Evolutionary conservation across 2,888 invertebrate species (phyloP).

Genomic region (Apocheima hispidaria): DNA sequence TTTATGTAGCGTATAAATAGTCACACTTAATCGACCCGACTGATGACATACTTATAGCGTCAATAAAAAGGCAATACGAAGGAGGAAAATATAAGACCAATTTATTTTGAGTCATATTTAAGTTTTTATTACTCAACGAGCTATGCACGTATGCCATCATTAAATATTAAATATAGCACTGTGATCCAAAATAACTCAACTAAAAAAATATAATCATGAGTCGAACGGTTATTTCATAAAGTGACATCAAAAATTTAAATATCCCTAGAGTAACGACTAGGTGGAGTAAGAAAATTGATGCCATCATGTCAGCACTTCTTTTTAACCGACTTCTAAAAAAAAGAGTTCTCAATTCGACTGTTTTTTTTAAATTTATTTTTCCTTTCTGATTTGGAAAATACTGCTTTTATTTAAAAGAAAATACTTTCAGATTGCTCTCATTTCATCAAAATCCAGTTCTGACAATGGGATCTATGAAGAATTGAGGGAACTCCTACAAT

Average conservation of each 20-base stretch:
- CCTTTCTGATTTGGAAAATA: too few relatives aligned
- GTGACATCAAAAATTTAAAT: not conserved
- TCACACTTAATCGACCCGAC: slow-evolving; percentile 59
- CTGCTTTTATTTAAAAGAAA: too few relatives aligned
- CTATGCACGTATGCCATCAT: slow-evolving; percentile 51
- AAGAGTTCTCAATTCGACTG: too few relatives aligned
- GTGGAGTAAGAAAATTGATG: not conserved
- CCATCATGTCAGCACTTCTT: too few relatives aligned
- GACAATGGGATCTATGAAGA: too few relatives aligned
- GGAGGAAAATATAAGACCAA: slow-evolving; percentile 52
- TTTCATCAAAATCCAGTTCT: too few relatives aligned
- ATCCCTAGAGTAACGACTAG: not conserved
- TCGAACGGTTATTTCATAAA: not conserved
- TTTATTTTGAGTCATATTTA: slow-evolving; percentile 53
- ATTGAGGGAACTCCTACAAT: too few relatives aligned
- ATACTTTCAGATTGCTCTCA: too few relatives aligned
- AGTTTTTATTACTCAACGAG: slow-evolving; percentile 41
- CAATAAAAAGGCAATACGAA: slow-evolving; percentile 65
- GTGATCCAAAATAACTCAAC: slow-evolving; percentile 11
- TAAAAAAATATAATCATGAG: slow-evolving; percentile 14
- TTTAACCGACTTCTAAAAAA: too few relatives aligned
- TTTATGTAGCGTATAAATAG: slow-evolving; percentile 73
- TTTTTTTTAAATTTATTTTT: too few relatives aligned
- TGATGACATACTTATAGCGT: slow-evolving; percentile 72
- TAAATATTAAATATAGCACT: slow-evolving; percentile 45